phyloP scores from a whole-genome alignment of 2,888 invertebrate species.

The Hemithea aestivaria region DNA sequence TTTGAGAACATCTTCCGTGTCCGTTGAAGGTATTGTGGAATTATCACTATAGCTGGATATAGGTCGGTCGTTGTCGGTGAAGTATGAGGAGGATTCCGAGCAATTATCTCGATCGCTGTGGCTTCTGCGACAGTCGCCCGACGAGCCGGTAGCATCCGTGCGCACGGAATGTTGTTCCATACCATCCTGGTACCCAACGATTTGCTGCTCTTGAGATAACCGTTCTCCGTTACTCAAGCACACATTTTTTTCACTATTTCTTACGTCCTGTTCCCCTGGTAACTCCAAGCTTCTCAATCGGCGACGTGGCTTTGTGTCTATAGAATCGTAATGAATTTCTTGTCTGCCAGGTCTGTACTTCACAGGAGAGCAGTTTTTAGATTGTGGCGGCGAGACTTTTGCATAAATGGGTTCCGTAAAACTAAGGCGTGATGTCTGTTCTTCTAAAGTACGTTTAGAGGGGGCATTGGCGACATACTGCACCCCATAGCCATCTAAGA shows the following conservation, averaged over 20 bases:
- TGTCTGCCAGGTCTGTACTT: conserved; percentile 52
- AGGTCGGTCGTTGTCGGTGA: conserved; percentile 72
- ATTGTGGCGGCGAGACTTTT: conserved; percentile 65
- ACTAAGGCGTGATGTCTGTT: conserved; percentile 58
- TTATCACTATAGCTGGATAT: conserved; percentile 75
- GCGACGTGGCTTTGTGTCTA: conserved; percentile 69
- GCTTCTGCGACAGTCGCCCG: conserved; percentile 67
- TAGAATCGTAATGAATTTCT: conserved; percentile 72
- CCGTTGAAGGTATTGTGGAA: conserved; percentile 72
- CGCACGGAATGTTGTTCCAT: conserved; percentile 69
- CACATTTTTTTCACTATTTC: conserved; percentile 53
- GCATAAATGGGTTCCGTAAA: conserved; percentile 73
- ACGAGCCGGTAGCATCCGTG: conserved; percentile 64
- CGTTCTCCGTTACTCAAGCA: conserved; percentile 66
- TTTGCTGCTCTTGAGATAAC: conserved; percentile 58
- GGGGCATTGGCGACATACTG: conserved; percentile 55
- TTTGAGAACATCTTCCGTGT: conserved; percentile 71
- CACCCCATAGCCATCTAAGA: conserved; percentile 63
- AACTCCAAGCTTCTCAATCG: conserved; percentile 68
- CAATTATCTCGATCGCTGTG: conserved; percentile 75
- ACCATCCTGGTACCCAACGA: conserved; percentile 59
- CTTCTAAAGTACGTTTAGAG: conserved; percentile 34
- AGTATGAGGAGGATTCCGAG: conserved; percentile 72
- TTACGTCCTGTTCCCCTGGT: conserved; percentile 51
- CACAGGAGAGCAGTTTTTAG: conserved; percentile 60